phyloP scores from a whole-genome alignment of 2,797 vertebrate genomes.

The Epinephelus malabaricus region DNA sequence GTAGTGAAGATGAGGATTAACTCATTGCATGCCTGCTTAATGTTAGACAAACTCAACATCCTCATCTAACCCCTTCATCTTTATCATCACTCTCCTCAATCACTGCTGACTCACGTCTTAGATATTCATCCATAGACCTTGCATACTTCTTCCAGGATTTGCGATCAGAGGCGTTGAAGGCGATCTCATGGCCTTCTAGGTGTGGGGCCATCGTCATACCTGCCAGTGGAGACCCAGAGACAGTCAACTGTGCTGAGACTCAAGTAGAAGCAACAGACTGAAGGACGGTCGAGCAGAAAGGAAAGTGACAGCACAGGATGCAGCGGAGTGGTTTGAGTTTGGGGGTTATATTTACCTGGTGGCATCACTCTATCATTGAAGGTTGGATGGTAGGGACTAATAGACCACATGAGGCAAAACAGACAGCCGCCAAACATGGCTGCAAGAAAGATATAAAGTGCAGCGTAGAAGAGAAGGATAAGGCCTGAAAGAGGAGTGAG shows the following conservation, averaged over 20 bases:
- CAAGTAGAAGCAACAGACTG: slow-evolving; percentile 52
- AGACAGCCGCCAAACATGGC: slow-evolving; percentile 96
- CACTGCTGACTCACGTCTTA: slow-evolving; percentile 88
- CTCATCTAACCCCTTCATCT: slow-evolving; percentile 22
- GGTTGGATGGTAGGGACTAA: slow-evolving; percentile 94
- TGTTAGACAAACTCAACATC: slow-evolving; percentile 49
- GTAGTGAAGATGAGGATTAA: slow-evolving; percentile 71
- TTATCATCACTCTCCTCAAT: not conserved
- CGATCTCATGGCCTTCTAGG: slow-evolving; percentile 90
- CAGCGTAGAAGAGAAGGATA: slow-evolving; percentile 94
- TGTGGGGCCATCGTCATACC: slow-evolving; percentile 96
- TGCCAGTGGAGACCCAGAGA: slow-evolving; percentile 86
- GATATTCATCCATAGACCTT: slow-evolving; percentile 90
- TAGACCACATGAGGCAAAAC: slow-evolving; percentile 94
- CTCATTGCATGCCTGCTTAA: slow-evolving; percentile 51
- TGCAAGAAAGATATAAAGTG: slow-evolving; percentile 93
- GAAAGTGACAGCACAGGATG: not conserved
- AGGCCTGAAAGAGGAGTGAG: slow-evolving; percentile 85
- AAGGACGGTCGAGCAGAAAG: slow-evolving; percentile 23
- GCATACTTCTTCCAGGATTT: slow-evolving; percentile 93
- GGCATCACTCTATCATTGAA: slow-evolving; percentile 94
- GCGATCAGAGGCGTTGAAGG: slow-evolving; percentile 91
- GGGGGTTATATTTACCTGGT: slow-evolving; percentile 88
- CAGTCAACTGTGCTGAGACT: slow-evolving; percentile 82
- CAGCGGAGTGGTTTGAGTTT: not conserved